Evolutionary conservation across 2,113 vertebrate genomes (phyloP).

Genomic region (Hydropotes inermis): DNA sequence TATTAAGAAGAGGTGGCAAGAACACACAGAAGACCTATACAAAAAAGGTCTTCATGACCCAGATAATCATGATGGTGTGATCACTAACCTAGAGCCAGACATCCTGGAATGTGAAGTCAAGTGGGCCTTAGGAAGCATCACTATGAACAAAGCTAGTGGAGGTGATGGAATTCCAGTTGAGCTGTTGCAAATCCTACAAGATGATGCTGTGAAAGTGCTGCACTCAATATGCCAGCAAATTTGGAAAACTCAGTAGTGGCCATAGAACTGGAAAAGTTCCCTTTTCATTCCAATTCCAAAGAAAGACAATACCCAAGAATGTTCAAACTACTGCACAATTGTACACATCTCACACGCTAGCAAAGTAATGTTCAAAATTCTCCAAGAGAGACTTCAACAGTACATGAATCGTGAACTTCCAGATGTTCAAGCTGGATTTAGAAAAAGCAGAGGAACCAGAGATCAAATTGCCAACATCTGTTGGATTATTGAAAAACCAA

Average conservation of each 20-base stretch:
- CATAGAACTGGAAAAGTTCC: background rate
- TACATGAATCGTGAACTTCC: background rate
- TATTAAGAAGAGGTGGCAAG: background rate
- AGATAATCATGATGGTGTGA: background rate
- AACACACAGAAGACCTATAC: background rate
- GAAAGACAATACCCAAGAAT: background rate
- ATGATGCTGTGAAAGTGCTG: background rate
- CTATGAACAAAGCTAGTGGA: background rate
- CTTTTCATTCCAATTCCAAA: background rate
- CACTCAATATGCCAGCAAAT: background rate
- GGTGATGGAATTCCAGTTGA: background rate
- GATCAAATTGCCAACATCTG: background rate
- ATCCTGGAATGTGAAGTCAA: background rate
- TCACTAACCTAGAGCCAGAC: background rate
- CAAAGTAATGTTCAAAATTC: background rate
- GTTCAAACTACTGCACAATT: background rate
- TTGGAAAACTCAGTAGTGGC: background rate
- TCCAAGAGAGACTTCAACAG: background rate
- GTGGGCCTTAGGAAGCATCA: background rate
- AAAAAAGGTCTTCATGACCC: background rate
- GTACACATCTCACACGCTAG: accelerated
- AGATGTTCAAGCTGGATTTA: background rate
- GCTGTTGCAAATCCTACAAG: background rate
- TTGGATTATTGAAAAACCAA: background rate
- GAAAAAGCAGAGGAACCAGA: background rate